Conservation (phyloP, 2,113 vertebrate species). For the Menidia beryllina region DNA sequence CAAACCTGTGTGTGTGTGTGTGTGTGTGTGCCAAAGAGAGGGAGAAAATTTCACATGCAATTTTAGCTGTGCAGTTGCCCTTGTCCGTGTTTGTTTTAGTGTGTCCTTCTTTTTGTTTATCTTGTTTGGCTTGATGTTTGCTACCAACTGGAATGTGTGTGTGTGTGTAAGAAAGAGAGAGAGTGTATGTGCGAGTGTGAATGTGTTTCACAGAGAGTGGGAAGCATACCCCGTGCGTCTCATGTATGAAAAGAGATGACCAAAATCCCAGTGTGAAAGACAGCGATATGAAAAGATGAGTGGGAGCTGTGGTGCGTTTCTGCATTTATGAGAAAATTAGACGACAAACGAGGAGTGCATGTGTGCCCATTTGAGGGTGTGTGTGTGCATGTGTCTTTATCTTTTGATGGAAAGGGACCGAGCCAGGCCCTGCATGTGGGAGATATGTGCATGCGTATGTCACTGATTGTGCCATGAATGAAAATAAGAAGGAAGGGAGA, state of each 20-base stretch:
- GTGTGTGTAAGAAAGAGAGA: too few species aligned
- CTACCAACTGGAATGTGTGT: slow-evolving; percentile 13
- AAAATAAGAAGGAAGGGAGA: slow-evolving; percentile 73
- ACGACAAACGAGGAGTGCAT: slow-evolving; percentile 33
- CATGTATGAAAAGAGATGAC: slow-evolving; percentile 48
- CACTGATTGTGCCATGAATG: slow-evolving; percentile 83
- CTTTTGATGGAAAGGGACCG: slow-evolving; percentile 65
- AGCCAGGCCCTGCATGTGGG: slow-evolving; percentile 61
- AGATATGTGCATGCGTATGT: slow-evolving; percentile 64
- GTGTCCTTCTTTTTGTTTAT: slow-evolving; percentile 24
- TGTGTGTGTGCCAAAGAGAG: background rate
- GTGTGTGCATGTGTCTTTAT: slow-evolving; percentile 30
- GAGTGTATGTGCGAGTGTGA: background rate
- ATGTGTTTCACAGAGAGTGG: background rate
- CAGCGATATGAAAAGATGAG: slow-evolving; percentile 35
- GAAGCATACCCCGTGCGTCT: slow-evolving; percentile 14
- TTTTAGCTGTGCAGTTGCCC: slow-evolving; percentile 27
- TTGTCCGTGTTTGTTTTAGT: slow-evolving; percentile 31
- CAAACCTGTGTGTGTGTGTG: slow-evolving; percentile 8
- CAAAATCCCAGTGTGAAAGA: slow-evolving; percentile 51
- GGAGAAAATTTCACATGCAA: slow-evolving; percentile 23
- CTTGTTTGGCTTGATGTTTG: slow-evolving; percentile 11
- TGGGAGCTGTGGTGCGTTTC: slow-evolving; percentile 13
- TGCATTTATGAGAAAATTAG: slow-evolving; percentile 55
- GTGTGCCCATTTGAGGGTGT: slow-evolving; percentile 16